Evolutionary conservation across 2,888 invertebrate species (phyloP).

Genomic region (Sepiola atlantica): DNA sequence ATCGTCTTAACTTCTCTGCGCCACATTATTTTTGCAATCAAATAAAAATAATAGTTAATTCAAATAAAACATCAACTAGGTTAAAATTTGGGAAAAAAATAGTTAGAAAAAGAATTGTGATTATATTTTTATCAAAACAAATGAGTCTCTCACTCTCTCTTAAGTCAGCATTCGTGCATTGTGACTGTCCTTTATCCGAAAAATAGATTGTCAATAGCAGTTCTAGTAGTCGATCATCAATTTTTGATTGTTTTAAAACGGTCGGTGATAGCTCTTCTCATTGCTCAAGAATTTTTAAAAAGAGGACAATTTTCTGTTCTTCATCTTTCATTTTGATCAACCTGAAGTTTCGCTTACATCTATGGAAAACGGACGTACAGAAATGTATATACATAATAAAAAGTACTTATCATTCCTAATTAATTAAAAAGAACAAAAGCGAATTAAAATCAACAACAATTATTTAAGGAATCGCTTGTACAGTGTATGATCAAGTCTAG

Average conservation of each 20-base stretch:
- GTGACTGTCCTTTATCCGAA: background rate
- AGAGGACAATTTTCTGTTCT: slow-evolving; percentile 19
- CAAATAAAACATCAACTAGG: too few species aligned
- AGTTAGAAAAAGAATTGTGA: too few species aligned
- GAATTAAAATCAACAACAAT: background rate
- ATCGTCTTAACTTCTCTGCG: too few species aligned
- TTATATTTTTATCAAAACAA: background rate
- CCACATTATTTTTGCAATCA: too few species aligned
- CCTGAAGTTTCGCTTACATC: background rate
- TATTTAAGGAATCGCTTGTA: background rate
- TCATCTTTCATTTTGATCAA: background rate
- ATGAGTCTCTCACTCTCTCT: too few species aligned
- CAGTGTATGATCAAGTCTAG: background rate
- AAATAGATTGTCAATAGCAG: slow-evolving; percentile 22
- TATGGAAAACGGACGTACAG: too few species aligned
- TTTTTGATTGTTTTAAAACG: slow-evolving; percentile 18
- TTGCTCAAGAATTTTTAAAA: background rate
- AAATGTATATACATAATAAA: too few species aligned
- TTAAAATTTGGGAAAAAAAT: too few species aligned
- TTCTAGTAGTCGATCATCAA: slow-evolving; percentile 14
- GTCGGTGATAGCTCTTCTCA: slow-evolving; percentile 1
- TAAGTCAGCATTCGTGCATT: background rate
- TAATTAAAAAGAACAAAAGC: background rate
- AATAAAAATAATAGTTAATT: too few species aligned
- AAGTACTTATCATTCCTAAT: too few species aligned